Conservation (phyloP, 2,888 invertebrate species). For the Thera britannica region DNA sequence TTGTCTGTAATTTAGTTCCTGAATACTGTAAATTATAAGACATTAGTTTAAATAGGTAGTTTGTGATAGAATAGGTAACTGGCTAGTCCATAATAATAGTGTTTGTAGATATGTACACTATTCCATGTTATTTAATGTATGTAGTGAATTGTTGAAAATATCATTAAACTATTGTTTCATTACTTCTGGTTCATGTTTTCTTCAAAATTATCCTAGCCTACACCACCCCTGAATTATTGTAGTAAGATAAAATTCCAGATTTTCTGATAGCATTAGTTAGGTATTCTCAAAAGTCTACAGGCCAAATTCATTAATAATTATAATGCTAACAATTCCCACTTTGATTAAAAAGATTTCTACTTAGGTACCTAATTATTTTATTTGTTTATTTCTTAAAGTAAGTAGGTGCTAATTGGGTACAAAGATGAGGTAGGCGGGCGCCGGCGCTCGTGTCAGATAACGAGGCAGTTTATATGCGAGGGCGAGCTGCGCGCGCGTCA, state of each 20-base stretch:
- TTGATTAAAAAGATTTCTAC: conserved; percentile 9
- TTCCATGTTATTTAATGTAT: conserved; percentile 32
- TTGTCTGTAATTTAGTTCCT: conserved; percentile 25
- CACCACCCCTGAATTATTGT: not conserved
- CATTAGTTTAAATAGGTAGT: conserved; percentile 21
- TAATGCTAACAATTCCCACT: not conserved
- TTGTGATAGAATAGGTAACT: conserved; percentile 34
- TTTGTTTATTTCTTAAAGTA: conserved; percentile 64
- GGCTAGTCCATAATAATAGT: conserved; percentile 38
- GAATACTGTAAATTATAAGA: conserved; percentile 12
- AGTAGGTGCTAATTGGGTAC: conserved; percentile 79
- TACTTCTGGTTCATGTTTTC: conserved; percentile 10
- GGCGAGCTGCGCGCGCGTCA: conserved; percentile 70
- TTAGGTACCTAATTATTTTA: conserved; percentile 11
- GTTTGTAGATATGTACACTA: conserved; percentile 33
- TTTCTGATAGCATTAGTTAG: too few relatives aligned
- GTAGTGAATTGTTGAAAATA: conserved; percentile 41
- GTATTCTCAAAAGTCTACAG: too few relatives aligned
- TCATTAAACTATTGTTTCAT: conserved; percentile 42
- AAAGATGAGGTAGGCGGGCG: conserved; percentile 70
- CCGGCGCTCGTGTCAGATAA: conserved; percentile 65
- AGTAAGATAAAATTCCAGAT: too few relatives aligned
- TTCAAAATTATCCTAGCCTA: not conserved
- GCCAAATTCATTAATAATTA: not conserved
- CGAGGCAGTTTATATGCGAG: conserved; percentile 76